Conservation (phyloP, 2,888 invertebrate genomes). For the Myathropa florea region DNA sequence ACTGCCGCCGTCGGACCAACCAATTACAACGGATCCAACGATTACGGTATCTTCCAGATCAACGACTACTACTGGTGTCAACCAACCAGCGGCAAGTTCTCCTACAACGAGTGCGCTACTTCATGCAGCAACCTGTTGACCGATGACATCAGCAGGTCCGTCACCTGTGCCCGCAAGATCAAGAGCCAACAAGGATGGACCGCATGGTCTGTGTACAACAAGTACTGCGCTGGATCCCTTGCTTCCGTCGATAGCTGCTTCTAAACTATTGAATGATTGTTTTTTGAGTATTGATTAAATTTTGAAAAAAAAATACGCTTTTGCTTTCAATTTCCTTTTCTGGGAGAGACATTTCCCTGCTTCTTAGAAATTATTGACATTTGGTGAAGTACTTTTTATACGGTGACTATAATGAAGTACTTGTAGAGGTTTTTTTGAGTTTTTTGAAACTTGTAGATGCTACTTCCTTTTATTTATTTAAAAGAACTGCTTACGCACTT, state of each 20-base stretch:
- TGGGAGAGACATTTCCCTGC: no score
- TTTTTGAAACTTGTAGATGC: no score
- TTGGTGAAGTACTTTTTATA: no score
- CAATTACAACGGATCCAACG: constrained; percentile 81
- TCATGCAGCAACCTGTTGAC: constrained; percentile 76
- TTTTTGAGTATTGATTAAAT: not conserved
- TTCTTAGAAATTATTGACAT: no score
- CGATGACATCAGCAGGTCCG: constrained; percentile 77
- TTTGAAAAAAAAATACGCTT: not conserved
- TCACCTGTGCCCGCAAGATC: constrained; percentile 76
- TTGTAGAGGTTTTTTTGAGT: no score
- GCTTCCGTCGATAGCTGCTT: constrained; percentile 75
- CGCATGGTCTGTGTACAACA: constrained; percentile 77
- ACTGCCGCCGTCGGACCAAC: constrained; percentile 81
- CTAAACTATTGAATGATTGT: no score
- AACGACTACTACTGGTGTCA: constrained; percentile 80
- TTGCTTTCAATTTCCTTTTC: no score
- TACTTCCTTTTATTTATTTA: no score
- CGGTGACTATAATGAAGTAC: no score
- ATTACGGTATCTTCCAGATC: constrained; percentile 80
- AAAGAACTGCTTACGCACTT: no score
- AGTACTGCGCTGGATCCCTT: constrained; percentile 74
- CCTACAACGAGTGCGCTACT: constrained; percentile 77
- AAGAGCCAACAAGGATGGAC: constrained; percentile 77
- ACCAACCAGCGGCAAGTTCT: constrained; percentile 73